These are phyloP conservation scores for Melipona bicolor DNA, from an alignment of 2,888 invertebrate genomes.

Conservation along the genomic window DNA sequence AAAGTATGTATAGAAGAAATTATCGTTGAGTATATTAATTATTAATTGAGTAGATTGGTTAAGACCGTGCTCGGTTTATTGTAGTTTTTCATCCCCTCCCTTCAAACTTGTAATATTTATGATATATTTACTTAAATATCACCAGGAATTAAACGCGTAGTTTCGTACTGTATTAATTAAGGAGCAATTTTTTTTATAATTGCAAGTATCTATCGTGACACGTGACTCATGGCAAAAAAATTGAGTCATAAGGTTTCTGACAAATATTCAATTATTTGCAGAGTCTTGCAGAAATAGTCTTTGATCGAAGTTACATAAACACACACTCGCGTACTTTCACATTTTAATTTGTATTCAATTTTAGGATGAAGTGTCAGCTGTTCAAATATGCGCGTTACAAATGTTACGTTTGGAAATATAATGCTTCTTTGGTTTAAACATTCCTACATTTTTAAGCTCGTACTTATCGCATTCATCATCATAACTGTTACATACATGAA, in stretches of 20 bases:
- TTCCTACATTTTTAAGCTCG: not conserved
- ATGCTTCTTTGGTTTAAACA: not conserved
- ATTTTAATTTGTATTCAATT: not conserved
- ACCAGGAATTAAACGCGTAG: not conserved
- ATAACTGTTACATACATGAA: not conserved
- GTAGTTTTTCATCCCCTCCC: not conserved
- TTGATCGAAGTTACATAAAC: not conserved
- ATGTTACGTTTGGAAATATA: not conserved
- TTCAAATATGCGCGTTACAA: not conserved
- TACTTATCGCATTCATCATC: no score
- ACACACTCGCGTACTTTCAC: not conserved
- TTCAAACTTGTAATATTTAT: not conserved
- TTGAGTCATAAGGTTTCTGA: not conserved
- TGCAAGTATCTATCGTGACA: not conserved
- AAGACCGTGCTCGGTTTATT: slow-evolving; percentile 7
- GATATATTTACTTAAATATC: not conserved
- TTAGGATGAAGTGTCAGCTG: not conserved
- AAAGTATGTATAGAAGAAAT: slow-evolving; percentile 87
- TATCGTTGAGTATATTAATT: not conserved
- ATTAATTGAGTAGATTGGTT: slow-evolving; percentile 27
- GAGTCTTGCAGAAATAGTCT: not conserved
- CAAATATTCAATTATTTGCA: not conserved
- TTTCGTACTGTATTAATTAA: not conserved
- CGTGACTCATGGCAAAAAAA: not conserved
- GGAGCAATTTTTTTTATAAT: not conserved